Conservation (phyloP, 2,797 vertebrate species). For the Intellagama lesueurii region DNA sequence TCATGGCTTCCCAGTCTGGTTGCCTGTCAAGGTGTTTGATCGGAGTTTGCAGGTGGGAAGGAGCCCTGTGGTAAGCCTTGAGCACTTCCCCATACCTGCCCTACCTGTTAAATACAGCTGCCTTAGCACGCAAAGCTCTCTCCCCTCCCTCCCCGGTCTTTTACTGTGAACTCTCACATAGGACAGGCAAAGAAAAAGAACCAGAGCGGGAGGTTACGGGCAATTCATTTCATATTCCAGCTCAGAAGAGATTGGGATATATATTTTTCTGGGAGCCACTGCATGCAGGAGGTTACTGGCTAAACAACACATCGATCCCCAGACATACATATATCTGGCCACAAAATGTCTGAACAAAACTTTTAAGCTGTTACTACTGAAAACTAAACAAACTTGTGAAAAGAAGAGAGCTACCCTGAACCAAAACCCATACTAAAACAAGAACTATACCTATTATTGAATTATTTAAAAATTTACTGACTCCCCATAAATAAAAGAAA, state of each 20-base stretch:
- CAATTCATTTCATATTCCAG: not conserved
- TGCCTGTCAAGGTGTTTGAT: slow-evolving; percentile 74
- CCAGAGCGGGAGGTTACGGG: fast-evolving
- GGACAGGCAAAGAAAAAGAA: not conserved
- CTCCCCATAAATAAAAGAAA: not conserved
- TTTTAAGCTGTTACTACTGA: fast-evolving
- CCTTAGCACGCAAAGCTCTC: slow-evolving; percentile 62
- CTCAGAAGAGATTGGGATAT: not conserved
- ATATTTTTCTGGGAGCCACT: not conserved
- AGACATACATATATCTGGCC: fast-evolving
- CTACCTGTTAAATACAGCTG: slow-evolving; percentile 61
- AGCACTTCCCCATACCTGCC: slow-evolving; percentile 69
- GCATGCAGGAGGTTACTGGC: not conserved
- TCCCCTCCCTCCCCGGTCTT: not conserved
- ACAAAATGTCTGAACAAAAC: fast-evolving
- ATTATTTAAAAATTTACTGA: not conserved
- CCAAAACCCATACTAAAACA: not conserved
- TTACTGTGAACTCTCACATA: not conserved
- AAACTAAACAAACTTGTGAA: not conserved
- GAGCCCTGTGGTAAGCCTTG: slow-evolving; percentile 65
- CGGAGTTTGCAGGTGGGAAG: slow-evolving; percentile 78
- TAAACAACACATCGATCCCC: not conserved
- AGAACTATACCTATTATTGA: not conserved
- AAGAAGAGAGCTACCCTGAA: not conserved
- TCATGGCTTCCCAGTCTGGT: slow-evolving; percentile 72